These are phyloP conservation scores for Tribolium madens DNA, from an alignment of 1,140 invertebrate genomes.

Conservation along the genomic window DNA sequence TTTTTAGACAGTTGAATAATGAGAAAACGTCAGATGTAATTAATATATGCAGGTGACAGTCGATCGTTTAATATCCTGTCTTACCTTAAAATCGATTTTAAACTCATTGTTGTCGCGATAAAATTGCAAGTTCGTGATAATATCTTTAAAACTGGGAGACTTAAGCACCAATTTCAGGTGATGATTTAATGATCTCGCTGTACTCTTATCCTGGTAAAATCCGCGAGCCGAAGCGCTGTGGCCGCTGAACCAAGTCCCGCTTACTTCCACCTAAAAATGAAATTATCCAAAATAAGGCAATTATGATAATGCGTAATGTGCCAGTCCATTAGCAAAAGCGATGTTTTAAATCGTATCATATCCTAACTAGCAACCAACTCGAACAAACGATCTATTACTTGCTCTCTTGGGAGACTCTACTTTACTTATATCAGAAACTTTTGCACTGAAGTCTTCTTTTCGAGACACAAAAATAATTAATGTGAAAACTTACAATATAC, in stretches of 20 bases:
- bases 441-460: conserved; percentile 46
- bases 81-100: conserved; percentile 71
- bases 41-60: conserved; percentile 48
- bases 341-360: conserved; percentile 48
- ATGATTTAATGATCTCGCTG: conserved; percentile 71
- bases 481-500: conserved; percentile 69
- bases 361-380: conserved; percentile 47
- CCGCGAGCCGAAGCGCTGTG: conserved; percentile 77
- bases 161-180: conserved; percentile 77
- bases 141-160: conserved; percentile 78
- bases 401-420: conserved; percentile 46
- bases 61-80: conserved; percentile 29
- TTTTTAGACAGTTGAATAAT: conserved; percentile 55
- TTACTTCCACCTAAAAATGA: conserved; percentile 71
- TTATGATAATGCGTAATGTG: conserved; percentile 49
- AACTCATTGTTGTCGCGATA: conserved; percentile 73
- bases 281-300: conserved; percentile 34
- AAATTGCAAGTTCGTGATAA: conserved; percentile 72
- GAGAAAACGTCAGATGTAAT: conserved; percentile 55
- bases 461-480: conserved; percentile 49
- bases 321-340: conserved; percentile 44
- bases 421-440: conserved; percentile 42
- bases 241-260: conserved; percentile 83
- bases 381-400: conserved; percentile 40
- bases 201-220: conserved; percentile 78